These are phyloP conservation scores for Ptiloglossa arizonensis DNA, from an alignment of 1,140 invertebrate species.

Conservation along the genomic window DNA sequence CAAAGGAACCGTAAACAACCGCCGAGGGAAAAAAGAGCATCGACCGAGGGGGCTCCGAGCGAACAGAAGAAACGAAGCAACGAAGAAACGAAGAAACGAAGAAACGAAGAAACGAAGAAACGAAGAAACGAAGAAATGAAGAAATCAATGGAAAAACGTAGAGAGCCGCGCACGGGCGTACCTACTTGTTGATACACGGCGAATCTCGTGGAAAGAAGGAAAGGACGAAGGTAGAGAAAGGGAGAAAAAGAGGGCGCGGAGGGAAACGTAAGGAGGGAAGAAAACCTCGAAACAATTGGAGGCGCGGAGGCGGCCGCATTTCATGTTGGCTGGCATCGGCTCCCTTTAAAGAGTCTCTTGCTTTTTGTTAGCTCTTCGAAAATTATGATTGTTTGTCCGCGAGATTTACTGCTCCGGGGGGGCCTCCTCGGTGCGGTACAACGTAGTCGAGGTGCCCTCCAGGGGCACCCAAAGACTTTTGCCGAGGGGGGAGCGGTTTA, in stretches of 20 bases:
- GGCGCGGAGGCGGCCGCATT: conserved; percentile 79
- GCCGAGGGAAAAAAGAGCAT: not conserved
- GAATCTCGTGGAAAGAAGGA: conserved; percentile 37
- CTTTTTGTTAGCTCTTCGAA: conserved; percentile 79
- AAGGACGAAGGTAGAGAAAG: not conserved
- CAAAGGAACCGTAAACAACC: conserved; percentile 7
- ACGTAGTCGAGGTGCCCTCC: conserved; percentile 47
- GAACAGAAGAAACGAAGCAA: not conserved
- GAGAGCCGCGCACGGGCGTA: conserved; percentile 2
- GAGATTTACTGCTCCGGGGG: conserved; percentile 76
- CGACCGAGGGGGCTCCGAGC: too few species aligned
- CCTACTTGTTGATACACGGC: conserved; percentile 55
- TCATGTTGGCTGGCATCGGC: conserved; percentile 77
- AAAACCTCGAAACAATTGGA: conserved; percentile 80
- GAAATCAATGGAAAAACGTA: conserved; percentile 43
- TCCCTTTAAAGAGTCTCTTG: conserved; percentile 77
- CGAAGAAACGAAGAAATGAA: conserved; percentile 42
- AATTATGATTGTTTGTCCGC: conserved; percentile 81
- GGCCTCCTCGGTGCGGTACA: conserved; percentile 53
- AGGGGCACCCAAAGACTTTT: conserved; percentile 37
- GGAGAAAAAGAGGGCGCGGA: conserved; percentile 29
- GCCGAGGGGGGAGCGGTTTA: conserved; percentile 60
- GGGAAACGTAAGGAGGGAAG: conserved; percentile 46
- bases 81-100: not conserved
- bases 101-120: conserved; percentile 14